Evolutionary conservation across 2,113 vertebrate genomes (phyloP).

Genomic region (Gadus macrocephalus): DNA sequence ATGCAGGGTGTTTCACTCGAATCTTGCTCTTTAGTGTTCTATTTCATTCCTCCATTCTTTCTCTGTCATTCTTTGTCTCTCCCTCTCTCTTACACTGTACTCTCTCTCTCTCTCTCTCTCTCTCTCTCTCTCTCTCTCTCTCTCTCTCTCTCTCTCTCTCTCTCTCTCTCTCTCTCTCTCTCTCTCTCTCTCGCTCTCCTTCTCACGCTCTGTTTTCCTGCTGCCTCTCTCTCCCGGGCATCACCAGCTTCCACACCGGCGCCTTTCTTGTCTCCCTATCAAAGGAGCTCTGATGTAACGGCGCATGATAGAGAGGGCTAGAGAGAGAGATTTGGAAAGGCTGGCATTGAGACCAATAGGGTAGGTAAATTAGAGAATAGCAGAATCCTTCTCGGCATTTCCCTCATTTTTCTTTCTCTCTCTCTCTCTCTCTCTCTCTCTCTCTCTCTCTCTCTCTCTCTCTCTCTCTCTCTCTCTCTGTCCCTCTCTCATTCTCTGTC

Average conservation of each 20-base stretch:
- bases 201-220: not conserved
- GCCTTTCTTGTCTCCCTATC: not conserved
- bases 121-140: conserved; percentile 1
- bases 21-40: too few species aligned
- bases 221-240: not conserved
- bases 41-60: not conserved
- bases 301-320: not conserved
- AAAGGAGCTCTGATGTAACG: conserved; percentile 2
- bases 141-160: not conserved
- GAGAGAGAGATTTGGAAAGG: not conserved
- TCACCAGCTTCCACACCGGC: not conserved
- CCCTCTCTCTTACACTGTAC: not conserved
- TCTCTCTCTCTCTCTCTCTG: too few species aligned
- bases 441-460: too few species aligned
- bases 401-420: not conserved
- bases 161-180: not conserved
- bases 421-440: not conserved
- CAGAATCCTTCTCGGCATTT: too few species aligned
- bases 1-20: not conserved
- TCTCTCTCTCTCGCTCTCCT: too few species aligned
- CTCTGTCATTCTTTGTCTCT: not conserved
- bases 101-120: not conserved
- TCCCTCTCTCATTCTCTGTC: too few species aligned
- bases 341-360: too few species aligned
- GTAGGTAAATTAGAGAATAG: too few species aligned